phyloP scores from a whole-genome alignment of 1,140 invertebrate genomes.

The Thaumetopoea pityocampa region DNA sequence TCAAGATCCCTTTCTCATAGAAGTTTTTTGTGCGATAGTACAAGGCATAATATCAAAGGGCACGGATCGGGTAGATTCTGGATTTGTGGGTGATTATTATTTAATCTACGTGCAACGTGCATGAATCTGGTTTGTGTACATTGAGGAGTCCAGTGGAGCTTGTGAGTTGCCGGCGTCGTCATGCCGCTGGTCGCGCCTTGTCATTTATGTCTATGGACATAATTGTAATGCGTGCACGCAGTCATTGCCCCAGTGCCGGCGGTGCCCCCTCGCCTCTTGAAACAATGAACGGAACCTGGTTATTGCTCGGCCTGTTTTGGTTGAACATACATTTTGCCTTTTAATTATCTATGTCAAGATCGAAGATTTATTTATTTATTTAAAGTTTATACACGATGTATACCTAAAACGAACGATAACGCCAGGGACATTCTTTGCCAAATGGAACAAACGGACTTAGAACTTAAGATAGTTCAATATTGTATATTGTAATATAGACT shows the following conservation, averaged over 20 bases:
- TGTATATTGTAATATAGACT: too few species aligned
- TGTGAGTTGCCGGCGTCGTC: not conserved
- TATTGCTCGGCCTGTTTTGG: slow-evolving; percentile 34
- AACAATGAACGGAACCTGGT: slow-evolving; percentile 59
- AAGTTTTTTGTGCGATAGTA: slow-evolving; percentile 68
- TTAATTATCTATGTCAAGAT: slow-evolving; percentile 33
- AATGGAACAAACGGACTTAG: too few species aligned
- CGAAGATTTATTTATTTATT: too few species aligned
- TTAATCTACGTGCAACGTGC: slow-evolving; percentile 25
- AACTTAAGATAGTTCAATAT: too few species aligned
- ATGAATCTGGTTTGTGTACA: slow-evolving; percentile 23
- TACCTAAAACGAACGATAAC: too few species aligned
- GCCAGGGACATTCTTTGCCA: too few species aligned
- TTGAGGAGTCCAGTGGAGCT: slow-evolving; percentile 14
- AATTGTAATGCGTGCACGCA: slow-evolving; percentile 50
- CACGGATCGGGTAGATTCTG: slow-evolving; percentile 47
- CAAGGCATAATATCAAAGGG: slow-evolving; percentile 72
- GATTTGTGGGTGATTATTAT: slow-evolving; percentile 39
- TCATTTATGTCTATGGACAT: slow-evolving; percentile 24
- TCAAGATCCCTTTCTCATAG: slow-evolving; percentile 75
- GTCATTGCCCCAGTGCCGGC: slow-evolving; percentile 47
- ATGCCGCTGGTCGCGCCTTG: slow-evolving; percentile 29
- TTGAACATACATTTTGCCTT: slow-evolving; percentile 30
- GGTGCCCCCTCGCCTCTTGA: slow-evolving; percentile 36
- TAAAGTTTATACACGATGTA: too few species aligned